Conservation (phyloP, 2,113 vertebrate genomes). For the Saimiri boliviensis region DNA sequence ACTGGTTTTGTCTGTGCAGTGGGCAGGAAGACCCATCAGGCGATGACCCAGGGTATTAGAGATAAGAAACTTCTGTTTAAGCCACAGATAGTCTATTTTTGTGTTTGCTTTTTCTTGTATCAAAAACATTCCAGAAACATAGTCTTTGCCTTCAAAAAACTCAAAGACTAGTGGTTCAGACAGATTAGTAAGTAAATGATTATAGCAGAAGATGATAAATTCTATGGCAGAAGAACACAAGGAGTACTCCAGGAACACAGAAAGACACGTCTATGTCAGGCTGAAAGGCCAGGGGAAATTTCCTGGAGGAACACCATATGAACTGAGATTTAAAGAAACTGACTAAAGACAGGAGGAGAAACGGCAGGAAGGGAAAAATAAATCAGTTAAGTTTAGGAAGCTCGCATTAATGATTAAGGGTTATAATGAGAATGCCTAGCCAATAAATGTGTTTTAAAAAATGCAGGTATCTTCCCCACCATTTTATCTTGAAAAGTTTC, state of each 20-base stretch:
- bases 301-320: not conserved
- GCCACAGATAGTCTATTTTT: not conserved
- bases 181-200: not conserved
- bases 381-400: not conserved
- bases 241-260: not conserved
- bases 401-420: not conserved
- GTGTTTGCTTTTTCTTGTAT: not conserved
- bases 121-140: not conserved
- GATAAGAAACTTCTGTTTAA: not conserved
- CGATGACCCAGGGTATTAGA: not conserved
- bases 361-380: not conserved
- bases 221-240: not conserved
- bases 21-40: too few species aligned
- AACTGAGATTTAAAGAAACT: not conserved
- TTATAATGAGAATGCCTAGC: not conserved
- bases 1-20: too few species aligned
- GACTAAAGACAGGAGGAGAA: not conserved
- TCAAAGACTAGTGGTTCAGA: not conserved
- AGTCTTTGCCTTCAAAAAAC: conserved; percentile 10
- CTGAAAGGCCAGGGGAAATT: not conserved
- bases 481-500: not conserved
- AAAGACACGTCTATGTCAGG: not conserved
- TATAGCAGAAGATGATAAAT: not conserved
- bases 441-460: not conserved
- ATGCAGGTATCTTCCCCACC: not conserved